Evolutionary conservation across 1,140 invertebrate species (phyloP).

Genomic region (Triops cancriformis): DNA sequence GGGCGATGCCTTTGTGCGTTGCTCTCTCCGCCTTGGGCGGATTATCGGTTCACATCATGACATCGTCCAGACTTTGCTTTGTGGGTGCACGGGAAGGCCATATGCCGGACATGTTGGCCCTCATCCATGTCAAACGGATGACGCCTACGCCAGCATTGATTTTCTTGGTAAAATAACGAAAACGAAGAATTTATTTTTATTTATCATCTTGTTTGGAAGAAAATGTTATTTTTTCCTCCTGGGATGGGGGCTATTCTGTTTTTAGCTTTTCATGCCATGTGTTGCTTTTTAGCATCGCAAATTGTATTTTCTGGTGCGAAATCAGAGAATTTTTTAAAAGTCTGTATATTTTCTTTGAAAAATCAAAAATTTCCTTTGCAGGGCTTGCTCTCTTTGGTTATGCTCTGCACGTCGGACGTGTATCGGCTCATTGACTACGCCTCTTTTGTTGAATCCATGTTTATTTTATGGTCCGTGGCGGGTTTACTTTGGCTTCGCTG

Average conservation of each 20-base stretch:
- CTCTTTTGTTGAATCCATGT: constrained; percentile 86
- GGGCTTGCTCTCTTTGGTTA: constrained; percentile 62
- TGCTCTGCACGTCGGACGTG: constrained; percentile 77
- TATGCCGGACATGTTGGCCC: constrained; percentile 73
- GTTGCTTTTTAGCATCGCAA: no score
- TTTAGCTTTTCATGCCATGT: no score
- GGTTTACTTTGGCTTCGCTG: constrained; percentile 79
- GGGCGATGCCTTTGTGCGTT: constrained; percentile 81
- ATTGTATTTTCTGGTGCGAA: no score
- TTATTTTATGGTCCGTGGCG: constrained; percentile 76
- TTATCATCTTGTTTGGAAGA: neutral
- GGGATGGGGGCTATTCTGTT: no score
- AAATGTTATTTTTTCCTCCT: no score
- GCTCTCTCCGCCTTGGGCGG: constrained; percentile 80
- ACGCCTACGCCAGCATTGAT: constrained; percentile 87
- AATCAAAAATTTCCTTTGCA: constrained; percentile 32
- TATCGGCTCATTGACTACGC: constrained; percentile 88
- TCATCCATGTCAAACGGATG: constrained; percentile 72
- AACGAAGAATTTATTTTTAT: neutral
- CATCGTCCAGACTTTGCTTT: constrained; percentile 76
- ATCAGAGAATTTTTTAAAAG: neutral
- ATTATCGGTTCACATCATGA: constrained; percentile 79
- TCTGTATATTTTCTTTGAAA: neutral
- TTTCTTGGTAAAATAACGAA: constrained; percentile 64
- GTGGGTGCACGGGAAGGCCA: constrained; percentile 86